Evolutionary conservation across 2,888 invertebrate genomes (phyloP).

Genomic region (Acronicta alni): DNA sequence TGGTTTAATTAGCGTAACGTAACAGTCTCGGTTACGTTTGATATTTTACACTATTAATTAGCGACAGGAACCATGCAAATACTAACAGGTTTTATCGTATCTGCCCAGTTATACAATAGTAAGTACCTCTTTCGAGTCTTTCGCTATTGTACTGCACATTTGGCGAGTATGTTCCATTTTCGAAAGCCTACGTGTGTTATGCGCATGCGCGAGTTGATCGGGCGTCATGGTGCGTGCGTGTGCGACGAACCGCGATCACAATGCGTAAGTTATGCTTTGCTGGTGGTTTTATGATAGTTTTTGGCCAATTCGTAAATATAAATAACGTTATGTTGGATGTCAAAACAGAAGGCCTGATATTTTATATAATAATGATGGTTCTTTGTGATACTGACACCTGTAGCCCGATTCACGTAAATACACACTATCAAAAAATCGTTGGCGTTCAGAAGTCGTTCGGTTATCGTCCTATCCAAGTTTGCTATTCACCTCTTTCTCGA

Average conservation of each 20-base stretch:
- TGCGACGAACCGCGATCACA: conserved; percentile 74
- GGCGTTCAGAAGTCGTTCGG: too few species aligned
- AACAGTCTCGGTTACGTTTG: too few species aligned
- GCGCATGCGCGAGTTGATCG: conserved; percentile 69
- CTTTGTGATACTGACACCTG: too few species aligned
- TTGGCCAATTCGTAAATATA: conserved; percentile 64
- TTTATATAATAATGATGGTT: too few species aligned
- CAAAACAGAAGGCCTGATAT: too few species aligned
- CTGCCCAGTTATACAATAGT: conserved; percentile 63
- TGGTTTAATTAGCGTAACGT: too few species aligned
- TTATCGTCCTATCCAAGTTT: too few species aligned
- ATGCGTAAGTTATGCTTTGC: conserved; percentile 69
- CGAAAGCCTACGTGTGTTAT: conserved; percentile 70
- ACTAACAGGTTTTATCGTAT: conserved; percentile 45
- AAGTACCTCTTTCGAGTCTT: conserved; percentile 43
- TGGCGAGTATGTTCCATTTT: conserved; percentile 69
- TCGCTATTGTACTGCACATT: conserved; percentile 64
- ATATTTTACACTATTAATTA: too few species aligned
- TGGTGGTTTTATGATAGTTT: conserved; percentile 67
- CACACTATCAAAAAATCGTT: too few species aligned
- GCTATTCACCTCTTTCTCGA: too few species aligned
- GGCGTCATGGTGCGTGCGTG: conserved; percentile 75
- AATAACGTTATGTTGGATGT: conserved; percentile 32
- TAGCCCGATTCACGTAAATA: too few species aligned
- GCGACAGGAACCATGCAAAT: conserved; percentile 43